Evolutionary conservation across 2,113 vertebrate species (phyloP).

Genomic region (Polyodon spathula): DNA sequence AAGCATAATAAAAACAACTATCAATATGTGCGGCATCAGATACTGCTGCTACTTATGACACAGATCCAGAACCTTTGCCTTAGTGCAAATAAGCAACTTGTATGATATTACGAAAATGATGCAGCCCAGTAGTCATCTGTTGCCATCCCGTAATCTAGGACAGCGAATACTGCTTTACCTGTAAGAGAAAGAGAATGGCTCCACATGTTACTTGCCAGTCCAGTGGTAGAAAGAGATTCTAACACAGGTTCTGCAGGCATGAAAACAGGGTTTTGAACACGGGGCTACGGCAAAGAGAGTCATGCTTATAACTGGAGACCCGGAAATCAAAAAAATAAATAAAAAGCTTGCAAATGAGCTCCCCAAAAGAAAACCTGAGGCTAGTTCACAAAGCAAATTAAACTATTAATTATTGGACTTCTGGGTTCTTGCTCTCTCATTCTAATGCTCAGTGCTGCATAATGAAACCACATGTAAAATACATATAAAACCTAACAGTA

Average conservation of each 20-base stretch:
- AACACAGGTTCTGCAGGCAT: constrained; percentile 33
- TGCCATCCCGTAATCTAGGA: constrained; percentile 23
- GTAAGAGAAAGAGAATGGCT: constrained; percentile 54
- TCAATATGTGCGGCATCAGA: no score
- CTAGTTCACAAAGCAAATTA: constrained; percentile 30
- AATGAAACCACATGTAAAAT: background rate
- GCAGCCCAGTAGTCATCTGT: background rate
- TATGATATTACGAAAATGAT: constrained; percentile 14
- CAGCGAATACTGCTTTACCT: constrained; percentile 33
- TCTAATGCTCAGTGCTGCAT: background rate
- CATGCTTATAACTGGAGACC: background rate
- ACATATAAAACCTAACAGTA: constrained; percentile 2
- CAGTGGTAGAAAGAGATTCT: constrained; percentile 44
- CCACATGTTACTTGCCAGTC: constrained; percentile 40
- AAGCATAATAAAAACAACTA: no score
- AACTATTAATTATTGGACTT: constrained; percentile 24
- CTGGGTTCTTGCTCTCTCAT: background rate
- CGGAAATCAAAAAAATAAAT: constrained; percentile 21
- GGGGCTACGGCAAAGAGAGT: constrained; percentile 13
- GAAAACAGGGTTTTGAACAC: no score
- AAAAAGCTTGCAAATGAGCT: constrained; percentile 39
- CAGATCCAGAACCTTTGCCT: background rate
- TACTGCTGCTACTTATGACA: background rate
- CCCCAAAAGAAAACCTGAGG: constrained; percentile 38
- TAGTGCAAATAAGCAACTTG: background rate